Conservation (phyloP, 2,113 vertebrate genomes). For the Mustela nigripes region DNA sequence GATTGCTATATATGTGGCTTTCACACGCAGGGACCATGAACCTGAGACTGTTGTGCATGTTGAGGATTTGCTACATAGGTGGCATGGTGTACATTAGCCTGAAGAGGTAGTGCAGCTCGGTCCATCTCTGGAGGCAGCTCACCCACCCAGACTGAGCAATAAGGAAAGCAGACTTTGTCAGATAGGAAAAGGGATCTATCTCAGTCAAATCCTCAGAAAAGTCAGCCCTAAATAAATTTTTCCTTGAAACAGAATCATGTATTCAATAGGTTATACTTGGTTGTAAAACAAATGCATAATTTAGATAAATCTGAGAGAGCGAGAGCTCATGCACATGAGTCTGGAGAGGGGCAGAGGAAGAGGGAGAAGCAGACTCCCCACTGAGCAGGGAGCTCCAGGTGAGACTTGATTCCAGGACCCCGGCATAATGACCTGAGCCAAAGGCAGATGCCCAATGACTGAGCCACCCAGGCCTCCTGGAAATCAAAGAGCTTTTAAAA, state of each 20-base stretch:
- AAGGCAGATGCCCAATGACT: not conserved
- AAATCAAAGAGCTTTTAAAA: not conserved
- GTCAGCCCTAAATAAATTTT: slow-evolving; percentile 77
- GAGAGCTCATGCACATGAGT: not conserved
- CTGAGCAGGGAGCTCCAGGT: not conserved
- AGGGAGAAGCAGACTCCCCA: not conserved
- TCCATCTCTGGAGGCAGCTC: slow-evolving; percentile 69
- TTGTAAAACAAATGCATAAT: slow-evolving; percentile 21
- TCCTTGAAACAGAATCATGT: slow-evolving; percentile 66
- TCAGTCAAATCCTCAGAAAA: slow-evolving; percentile 75
- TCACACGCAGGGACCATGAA: slow-evolving; percentile 77
- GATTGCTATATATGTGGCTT: slow-evolving; percentile 74
- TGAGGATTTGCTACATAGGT: slow-evolving; percentile 83
- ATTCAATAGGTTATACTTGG: slow-evolving; percentile 67
- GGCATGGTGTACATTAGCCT: slow-evolving; percentile 59
- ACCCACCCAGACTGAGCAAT: not conserved
- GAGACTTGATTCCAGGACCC: not conserved
- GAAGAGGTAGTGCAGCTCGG: accelerated
- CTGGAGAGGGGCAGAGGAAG: not conserved
- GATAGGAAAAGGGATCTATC: not conserved
- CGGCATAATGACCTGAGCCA: not conserved
- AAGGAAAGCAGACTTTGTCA: slow-evolving; percentile 12
- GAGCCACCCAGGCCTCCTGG: not conserved
- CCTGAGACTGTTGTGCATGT: slow-evolving; percentile 48
- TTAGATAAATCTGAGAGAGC: not conserved